Percentiles rank a stretch among this genome's conserved stretches.
Conservation (phyloP, 2,888 invertebrate genomes). For the Nomada fucata region DNA sequence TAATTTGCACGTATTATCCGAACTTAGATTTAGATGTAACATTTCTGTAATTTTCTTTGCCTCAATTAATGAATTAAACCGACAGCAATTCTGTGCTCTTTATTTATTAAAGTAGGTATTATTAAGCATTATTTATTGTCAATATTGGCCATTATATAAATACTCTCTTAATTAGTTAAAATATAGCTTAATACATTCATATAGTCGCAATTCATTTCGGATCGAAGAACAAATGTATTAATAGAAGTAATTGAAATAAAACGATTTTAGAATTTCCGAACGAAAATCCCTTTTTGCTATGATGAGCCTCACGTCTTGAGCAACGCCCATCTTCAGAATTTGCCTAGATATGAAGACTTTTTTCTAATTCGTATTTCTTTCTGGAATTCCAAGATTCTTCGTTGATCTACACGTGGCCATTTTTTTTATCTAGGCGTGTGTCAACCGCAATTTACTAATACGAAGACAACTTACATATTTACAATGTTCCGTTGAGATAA, state of each 20-base stretch:
- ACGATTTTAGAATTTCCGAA: neutral
- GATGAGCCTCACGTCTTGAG: neutral
- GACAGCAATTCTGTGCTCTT: neutral
- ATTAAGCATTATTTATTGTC: constrained; percentile 8
- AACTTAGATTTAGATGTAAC: neutral
- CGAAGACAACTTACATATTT: constrained; percentile 55
- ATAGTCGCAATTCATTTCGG: neutral
- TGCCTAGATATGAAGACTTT: constrained; percentile 41
- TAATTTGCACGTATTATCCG: neutral
- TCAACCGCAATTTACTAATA: constrained; percentile 21
- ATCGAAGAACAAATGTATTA: neutral
- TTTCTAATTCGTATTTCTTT: constrained; percentile 31
- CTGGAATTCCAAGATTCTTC: constrained; percentile 44
- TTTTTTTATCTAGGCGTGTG: constrained; percentile 20
- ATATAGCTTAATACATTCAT: constrained; percentile 6
- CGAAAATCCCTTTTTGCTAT: neutral
- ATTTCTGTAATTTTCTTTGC: neutral
- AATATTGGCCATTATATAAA: constrained; percentile 8
- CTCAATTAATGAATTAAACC: neutral
- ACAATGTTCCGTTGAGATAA: constrained; percentile 51
- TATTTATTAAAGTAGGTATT: neutral
- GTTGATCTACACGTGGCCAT: constrained; percentile 29
- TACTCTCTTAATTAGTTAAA: constrained; percentile 2
- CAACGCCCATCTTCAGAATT: neutral
- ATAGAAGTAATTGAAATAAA: constrained; percentile 1